phyloP scores from a whole-genome alignment of 2,888 invertebrate genomes.

The Acleris laterana region DNA sequence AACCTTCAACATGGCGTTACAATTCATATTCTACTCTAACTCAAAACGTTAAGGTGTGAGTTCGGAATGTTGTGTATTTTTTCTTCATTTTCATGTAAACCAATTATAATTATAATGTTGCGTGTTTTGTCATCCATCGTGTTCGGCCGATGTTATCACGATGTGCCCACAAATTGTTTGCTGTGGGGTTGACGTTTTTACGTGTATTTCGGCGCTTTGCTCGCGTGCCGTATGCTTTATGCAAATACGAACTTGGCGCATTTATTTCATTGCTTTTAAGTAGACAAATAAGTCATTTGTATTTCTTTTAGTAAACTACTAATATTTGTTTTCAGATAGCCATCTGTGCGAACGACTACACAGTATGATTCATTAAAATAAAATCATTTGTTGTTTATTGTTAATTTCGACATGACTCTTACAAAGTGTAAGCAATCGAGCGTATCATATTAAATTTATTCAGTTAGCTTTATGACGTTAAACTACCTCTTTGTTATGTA shows the following conservation, averaged over 20 bases:
- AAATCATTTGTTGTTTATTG: too few relatives aligned
- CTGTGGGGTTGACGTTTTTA: conserved; percentile 14
- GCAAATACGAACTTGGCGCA: neutral
- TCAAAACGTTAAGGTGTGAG: neutral
- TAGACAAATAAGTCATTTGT: too few relatives aligned
- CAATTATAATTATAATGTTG: conserved; percentile 66
- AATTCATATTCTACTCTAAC: conserved; percentile 15
- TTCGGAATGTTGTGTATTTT: conserved; percentile 17
- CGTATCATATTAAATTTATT: too few relatives aligned
- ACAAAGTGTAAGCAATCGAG: too few relatives aligned
- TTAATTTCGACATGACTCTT: too few relatives aligned
- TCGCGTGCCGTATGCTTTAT: neutral
- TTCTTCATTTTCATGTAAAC: conserved; percentile 56
- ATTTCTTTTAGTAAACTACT: too few relatives aligned
- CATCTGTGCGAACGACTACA: too few relatives aligned
- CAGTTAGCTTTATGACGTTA: too few relatives aligned
- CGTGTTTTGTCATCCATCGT: conserved; percentile 70
- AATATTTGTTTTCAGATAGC: too few relatives aligned
- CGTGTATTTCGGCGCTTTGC: conserved; percentile 21
- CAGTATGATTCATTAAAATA: too few relatives aligned
- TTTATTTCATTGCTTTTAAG: neutral
- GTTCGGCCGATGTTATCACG: conserved; percentile 66
- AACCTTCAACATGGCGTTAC: conserved; percentile 15
- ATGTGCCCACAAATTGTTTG: conserved; percentile 55
- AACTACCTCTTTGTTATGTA: too few relatives aligned